Evolutionary conservation across 2,113 vertebrate species (phyloP).

Genomic region (Orcinus orca): DNA sequence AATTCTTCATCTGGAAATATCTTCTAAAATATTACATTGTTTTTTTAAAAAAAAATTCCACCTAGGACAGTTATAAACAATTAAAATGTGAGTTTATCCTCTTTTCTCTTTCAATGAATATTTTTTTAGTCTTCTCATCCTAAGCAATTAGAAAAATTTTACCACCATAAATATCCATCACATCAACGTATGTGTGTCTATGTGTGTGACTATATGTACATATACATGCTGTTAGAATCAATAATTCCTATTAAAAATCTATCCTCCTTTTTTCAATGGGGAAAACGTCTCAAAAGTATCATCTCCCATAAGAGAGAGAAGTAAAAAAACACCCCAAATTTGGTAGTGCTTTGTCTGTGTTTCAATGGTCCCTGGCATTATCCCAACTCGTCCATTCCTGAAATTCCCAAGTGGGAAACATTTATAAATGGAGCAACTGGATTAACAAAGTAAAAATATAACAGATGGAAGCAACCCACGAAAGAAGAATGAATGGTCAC

Average conservation of each 20-base stretch:
- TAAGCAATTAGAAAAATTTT: neutral
- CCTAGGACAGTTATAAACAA: neutral
- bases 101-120: neutral
- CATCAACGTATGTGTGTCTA: too few relatives aligned
- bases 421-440: neutral
- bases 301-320: neutral
- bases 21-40: constrained; percentile 42
- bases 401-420: neutral
- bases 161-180: neutral
- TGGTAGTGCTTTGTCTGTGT: neutral
- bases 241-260: neutral
- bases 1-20: constrained; percentile 48
- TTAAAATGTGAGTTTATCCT: neutral
- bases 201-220: neutral
- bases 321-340: neutral
- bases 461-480: constrained; percentile 48
- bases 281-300: neutral
- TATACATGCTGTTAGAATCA: neutral
- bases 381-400: neutral
- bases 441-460: constrained; percentile 50
- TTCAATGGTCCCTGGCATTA: neutral
- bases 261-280: neutral
- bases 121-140: neutral
- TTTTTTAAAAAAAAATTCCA: neutral
- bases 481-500: neutral